Evolutionary conservation across 2,888 invertebrate genomes (phyloP), one percentile per base, ranked within the genome.

Genomic region (Noctua pronuba): DNA sequence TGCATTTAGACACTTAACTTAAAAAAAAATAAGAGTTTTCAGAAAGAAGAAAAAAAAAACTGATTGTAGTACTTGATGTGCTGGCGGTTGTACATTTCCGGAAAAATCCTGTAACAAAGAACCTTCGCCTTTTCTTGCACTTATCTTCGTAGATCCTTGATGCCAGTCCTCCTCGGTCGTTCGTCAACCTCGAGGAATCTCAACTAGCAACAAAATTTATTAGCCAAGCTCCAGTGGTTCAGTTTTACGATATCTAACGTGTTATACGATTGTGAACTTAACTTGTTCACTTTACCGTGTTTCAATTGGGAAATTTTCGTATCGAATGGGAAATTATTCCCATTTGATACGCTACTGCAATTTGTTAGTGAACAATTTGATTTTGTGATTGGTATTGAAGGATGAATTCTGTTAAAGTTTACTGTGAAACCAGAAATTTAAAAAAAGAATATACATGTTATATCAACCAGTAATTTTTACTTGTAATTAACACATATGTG

Each of bases 161-260:
- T 10, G 7, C 38, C 46, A 44, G 80, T 79, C 62, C 72, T 72
- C 66, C 52, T 28, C 21, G 24, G 44, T 75, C 77, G 83, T 84
- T 79, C 88, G 76, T 88, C 85, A 87, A 85, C 69, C 78, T 80
- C 73, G 44, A 70, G 75, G 74, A 80, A 85, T 88, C 80, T 68
- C 73, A 89, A 86, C 89, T 79, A 83, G 64, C 80, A 80, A 80
- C 82, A 81, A 76, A 87, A 84, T 90, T 85, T 89, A 86, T 88
- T 85, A 85, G 74, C 76, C 76, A 52, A 71, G 60, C 84, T 73
- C 41, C 49, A 73, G 28, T 64, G 72, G 74, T 83, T 62, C 70
- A 49, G 70, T 72, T 89, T 86, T 89, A 88, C 75, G 82, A 71
- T 67, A 77, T 69, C 72, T 68, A 58, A 69, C 77, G 83, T 86